A percentile compares a stretch with the other conserved stretches of the same genome.
These are phyloP conservation scores for Balaeniceps rex DNA, from an alignment of 2,113 vertebrate species.

Conservation along the genomic window DNA sequence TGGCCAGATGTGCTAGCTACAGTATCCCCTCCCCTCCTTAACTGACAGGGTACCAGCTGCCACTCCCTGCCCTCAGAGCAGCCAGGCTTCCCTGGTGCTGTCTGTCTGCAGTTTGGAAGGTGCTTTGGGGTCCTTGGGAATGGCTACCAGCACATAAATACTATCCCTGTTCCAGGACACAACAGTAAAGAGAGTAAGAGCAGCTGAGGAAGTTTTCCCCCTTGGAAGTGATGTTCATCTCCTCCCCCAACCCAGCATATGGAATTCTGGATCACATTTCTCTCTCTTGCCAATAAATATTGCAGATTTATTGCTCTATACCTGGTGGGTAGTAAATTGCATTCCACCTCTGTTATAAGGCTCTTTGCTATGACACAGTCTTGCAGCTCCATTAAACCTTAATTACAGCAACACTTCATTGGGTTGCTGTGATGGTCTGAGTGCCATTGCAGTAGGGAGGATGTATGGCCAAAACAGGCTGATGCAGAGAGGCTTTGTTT, in stretches of 20 bases:
- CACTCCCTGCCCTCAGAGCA: background rate
- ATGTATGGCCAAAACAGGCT: slow-evolving; percentile 49
- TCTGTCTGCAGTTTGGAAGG: background rate
- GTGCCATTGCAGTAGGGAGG: slow-evolving; percentile 39
- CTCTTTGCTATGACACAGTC: slow-evolving; percentile 66
- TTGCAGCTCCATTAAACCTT: slow-evolving; percentile 74
- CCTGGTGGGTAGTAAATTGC: slow-evolving; percentile 74
- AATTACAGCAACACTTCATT: slow-evolving; percentile 74
- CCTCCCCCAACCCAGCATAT: slow-evolving; percentile 52
- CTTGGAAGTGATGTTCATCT: slow-evolving; percentile 52
- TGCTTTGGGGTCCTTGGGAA: background rate
- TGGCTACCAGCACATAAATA: background rate
- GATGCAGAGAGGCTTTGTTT: slow-evolving; percentile 24
- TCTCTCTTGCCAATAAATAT: slow-evolving; percentile 74
- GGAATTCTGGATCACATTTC: slow-evolving; percentile 66
- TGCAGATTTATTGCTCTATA: slow-evolving; percentile 61
- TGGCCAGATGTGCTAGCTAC: slow-evolving; percentile 50
- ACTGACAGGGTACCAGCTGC: slow-evolving; percentile 7
- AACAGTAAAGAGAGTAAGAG: background rate
- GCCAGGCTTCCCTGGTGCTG: background rate
- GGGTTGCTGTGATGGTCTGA: slow-evolving; percentile 7
- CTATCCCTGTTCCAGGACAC: background rate
- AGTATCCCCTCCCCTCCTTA: background rate
- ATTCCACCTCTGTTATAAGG: slow-evolving; percentile 71
- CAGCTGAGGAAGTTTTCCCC: background rate